Evolutionary conservation across 2,113 vertebrate species (phyloP), one percentile per base, ranked within the genome.

Genomic region (Chloroceryle aenea): DNA sequence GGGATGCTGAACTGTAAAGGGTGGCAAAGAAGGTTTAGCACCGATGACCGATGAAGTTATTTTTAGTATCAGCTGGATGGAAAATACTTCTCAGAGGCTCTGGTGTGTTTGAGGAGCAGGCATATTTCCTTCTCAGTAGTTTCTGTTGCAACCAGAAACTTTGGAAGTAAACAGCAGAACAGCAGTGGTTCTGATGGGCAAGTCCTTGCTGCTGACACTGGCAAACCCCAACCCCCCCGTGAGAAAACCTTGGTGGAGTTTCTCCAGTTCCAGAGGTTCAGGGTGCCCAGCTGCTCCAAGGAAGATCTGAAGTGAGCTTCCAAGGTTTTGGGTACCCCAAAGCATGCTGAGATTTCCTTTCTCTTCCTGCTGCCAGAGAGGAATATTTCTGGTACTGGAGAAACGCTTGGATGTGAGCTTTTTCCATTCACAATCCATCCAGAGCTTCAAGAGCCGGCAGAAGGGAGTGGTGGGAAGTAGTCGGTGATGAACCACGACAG

Each of bases 11-110:
- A 30, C 42, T 52, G 66, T 14, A 29, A 53, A 59, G 30, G 61
- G 48, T 13, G 47, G 50, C 71, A 77, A 66, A 63, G 52, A 47
- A 7, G 25, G 53, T 63, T 69, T 34, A 83, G 53, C 40, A 76
- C n/a, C 86, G 67, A 63, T 58, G 61, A 68, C 63, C 1, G 3
- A 4, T 12, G 29, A n/a, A 40, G 19, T 5, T 94, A 71, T 71
- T 93, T 90, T 86, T 93, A 85, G 87, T 29, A 27, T 6, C 47
- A 40, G 64, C n/a, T 63, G 40, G 62, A 69, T 23, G 94, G 91
- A 91, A 94, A 94, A 93, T 62, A 61, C 67, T 71, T 74, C 72
- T 95, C 87, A 74, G 87, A 85, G 26, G 61, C 26, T 59, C 18
- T 80, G 87, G 23, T 62, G 73, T 38, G n/a, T 55, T 20, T 13